These are phyloP conservation scores for Leistus spinibarbis DNA, from an alignment of 2,888 invertebrate species.

Conservation along the genomic window DNA sequence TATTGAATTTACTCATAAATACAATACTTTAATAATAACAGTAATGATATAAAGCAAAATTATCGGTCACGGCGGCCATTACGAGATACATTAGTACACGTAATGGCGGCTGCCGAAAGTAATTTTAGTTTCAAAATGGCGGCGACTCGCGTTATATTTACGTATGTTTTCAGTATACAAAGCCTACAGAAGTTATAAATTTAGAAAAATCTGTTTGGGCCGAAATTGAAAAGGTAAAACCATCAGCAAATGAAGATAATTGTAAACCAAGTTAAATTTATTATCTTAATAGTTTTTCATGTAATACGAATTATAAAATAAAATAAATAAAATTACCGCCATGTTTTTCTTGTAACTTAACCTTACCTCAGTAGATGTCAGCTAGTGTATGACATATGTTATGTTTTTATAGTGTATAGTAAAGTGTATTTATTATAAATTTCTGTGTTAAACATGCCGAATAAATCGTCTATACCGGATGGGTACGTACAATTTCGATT, in stretches of 20 bases:
- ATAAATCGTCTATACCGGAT: background rate
- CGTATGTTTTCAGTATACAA: slow-evolving; percentile 78
- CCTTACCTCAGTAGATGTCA: background rate
- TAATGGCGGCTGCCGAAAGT: no score
- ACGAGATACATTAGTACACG: no score
- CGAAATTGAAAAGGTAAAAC: slow-evolving; percentile 52
- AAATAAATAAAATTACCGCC: background rate
- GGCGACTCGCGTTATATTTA: no score
- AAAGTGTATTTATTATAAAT: background rate
- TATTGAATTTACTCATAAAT: slow-evolving; percentile 72
- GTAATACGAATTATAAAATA: background rate
- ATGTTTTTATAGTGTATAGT: background rate
- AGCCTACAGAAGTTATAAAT: slow-evolving; percentile 71
- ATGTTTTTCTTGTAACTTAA: background rate
- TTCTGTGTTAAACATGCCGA: background rate
- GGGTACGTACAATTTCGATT: background rate
- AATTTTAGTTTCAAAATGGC: no score
- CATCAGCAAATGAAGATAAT: slow-evolving; percentile 47
- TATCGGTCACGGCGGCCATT: no score
- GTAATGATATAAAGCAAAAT: slow-evolving; percentile 57
- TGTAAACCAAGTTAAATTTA: slow-evolving; percentile 54
- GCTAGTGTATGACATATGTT: background rate
- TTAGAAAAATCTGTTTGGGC: slow-evolving; percentile 68
- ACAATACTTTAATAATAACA: slow-evolving; percentile 77
- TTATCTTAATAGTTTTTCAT: background rate